phyloP scores from a whole-genome alignment of 1,140 invertebrate species.

The Leptinotarsa defecta region DNA sequence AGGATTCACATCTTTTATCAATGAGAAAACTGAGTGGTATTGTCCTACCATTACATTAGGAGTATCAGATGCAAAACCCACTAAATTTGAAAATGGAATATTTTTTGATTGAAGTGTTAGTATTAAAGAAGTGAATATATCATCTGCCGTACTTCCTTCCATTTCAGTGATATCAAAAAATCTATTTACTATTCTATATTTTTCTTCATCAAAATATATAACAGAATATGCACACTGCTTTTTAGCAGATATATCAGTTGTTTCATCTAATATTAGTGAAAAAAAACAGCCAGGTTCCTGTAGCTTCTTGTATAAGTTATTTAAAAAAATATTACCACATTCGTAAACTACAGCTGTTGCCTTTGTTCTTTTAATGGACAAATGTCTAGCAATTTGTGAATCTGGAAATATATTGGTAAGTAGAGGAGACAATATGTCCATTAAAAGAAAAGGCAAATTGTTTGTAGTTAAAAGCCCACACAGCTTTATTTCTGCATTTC shows the following conservation, averaged over 20 bases:
- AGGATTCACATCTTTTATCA: conserved; percentile 18
- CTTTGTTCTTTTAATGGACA: conserved; percentile 22
- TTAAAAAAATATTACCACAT: conserved; percentile 13
- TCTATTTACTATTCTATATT: conserved; percentile 10
- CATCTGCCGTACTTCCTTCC: conserved; percentile 29
- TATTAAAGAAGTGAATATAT: conserved; percentile 34
- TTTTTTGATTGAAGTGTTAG: conserved; percentile 25
- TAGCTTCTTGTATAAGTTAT: conserved; percentile 11
- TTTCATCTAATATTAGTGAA: conserved; percentile 18
- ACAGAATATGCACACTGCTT: conserved; percentile 30
- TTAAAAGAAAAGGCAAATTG: conserved; percentile 29
- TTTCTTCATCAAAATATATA: conserved; percentile 32
- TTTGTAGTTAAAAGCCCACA: conserved; percentile 23
- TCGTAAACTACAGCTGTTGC: conserved; percentile 16
- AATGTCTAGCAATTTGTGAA: conserved; percentile 25
- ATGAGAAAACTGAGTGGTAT: not conserved
- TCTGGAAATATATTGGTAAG: conserved; percentile 25
- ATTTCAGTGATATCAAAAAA: conserved; percentile 42
- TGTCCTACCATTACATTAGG: not conserved
- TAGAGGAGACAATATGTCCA: conserved; percentile 22
- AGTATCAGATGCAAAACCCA: conserved; percentile 4
- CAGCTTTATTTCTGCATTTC: conserved; percentile 29
- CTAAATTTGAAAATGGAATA: conserved; percentile 3
- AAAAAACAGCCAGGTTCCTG: conserved; percentile 10
- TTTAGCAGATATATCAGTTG: conserved; percentile 18